Percentiles rank a stretch among this genome's conserved stretches.
Conservation (phyloP, 30 jellyfish, hydroid and myxozoan genomes). For the Aurelia aurita region DNA sequence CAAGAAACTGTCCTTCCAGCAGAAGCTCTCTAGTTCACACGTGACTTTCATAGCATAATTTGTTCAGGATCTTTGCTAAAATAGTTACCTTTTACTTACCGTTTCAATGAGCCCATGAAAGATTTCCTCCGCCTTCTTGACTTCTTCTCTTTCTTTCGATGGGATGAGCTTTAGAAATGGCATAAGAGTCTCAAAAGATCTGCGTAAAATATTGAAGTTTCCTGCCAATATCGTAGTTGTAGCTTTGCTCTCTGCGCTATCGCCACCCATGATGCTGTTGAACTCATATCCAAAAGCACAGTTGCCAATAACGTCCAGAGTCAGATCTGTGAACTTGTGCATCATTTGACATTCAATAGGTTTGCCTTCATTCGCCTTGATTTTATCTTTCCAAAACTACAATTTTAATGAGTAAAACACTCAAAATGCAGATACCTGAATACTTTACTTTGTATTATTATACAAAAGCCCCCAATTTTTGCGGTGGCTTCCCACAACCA, state of each 20-base stretch:
- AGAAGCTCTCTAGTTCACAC: no score
- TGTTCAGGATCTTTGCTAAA: no score
- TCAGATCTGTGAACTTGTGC: constrained; percentile 42
- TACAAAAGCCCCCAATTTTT: background rate
- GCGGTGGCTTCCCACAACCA: no score
- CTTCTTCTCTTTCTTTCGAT: constrained; percentile 42
- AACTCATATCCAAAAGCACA: constrained; percentile 62
- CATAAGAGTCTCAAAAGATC: constrained; percentile 13
- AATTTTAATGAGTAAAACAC: no score
- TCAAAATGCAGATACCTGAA: background rate
- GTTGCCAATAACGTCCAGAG: constrained; percentile 60
- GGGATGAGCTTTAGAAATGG: constrained; percentile 46
- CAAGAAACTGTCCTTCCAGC: no score
- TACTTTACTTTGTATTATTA: background rate
- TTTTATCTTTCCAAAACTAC: constrained; percentile 32
- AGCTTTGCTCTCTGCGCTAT: constrained; percentile 47
- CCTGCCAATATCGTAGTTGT: constrained; percentile 33
- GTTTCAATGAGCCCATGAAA: constrained; percentile 33
- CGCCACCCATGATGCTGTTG: constrained; percentile 13
- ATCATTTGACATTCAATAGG: constrained; percentile 42
- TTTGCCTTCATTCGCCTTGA: constrained; percentile 16
- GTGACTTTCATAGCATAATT: no score
- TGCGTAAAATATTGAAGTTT: constrained; percentile 21
- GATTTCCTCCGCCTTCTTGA: constrained; percentile 27
- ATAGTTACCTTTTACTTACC: no score